A percentile compares a stretch with the other conserved stretches of the same genome.
These are phyloP conservation scores for Theocolax elegans DNA, from an alignment of 1,140 invertebrate genomes.

Conservation along the genomic window DNA sequence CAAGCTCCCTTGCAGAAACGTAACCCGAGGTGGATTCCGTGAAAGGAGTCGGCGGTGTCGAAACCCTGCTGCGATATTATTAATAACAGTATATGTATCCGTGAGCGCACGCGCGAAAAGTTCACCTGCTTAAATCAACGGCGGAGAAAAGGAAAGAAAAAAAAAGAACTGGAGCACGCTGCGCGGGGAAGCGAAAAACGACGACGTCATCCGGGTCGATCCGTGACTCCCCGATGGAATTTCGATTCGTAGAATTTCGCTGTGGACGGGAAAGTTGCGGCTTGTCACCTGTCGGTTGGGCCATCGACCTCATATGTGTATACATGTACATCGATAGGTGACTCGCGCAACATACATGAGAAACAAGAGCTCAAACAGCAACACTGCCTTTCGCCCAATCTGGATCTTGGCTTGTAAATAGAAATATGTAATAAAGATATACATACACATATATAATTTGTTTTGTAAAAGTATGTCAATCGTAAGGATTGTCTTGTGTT, in stretches of 20 bases:
- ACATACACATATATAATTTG: too few relatives aligned
- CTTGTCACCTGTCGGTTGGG: slow-evolving; percentile 32
- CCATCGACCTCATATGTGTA: slow-evolving; percentile 45
- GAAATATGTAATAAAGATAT: too few relatives aligned
- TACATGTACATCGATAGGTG: slow-evolving; percentile 46
- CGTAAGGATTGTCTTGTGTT: too few relatives aligned
- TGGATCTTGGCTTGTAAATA: too few relatives aligned
- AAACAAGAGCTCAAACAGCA: slow-evolving; percentile 10
- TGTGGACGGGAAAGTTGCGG: slow-evolving; percentile 34
- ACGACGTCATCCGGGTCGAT: slow-evolving; percentile 20
- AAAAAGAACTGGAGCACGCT: not conserved
- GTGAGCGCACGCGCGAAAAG: too few relatives aligned
- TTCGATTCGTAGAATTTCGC: slow-evolving; percentile 45
- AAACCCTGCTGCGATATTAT: too few relatives aligned
- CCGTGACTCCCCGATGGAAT: slow-evolving; percentile 1
- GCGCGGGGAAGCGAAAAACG: not conserved
- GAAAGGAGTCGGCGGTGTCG: too few relatives aligned
- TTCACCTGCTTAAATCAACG: too few relatives aligned
- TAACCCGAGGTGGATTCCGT: too few relatives aligned
- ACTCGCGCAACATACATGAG: slow-evolving; percentile 1
- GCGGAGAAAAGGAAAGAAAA: not conserved
- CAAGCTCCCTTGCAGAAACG: too few relatives aligned
- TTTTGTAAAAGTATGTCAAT: too few relatives aligned
- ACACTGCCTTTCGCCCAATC: slow-evolving; percentile 18
- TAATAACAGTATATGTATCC: too few relatives aligned